A percentile compares a stretch with the other conserved stretches of the same genome.
Evolutionary conservation across 2,113 vertebrate genomes (phyloP).

Genomic region (Astatotilapia flaviijosephi): DNA sequence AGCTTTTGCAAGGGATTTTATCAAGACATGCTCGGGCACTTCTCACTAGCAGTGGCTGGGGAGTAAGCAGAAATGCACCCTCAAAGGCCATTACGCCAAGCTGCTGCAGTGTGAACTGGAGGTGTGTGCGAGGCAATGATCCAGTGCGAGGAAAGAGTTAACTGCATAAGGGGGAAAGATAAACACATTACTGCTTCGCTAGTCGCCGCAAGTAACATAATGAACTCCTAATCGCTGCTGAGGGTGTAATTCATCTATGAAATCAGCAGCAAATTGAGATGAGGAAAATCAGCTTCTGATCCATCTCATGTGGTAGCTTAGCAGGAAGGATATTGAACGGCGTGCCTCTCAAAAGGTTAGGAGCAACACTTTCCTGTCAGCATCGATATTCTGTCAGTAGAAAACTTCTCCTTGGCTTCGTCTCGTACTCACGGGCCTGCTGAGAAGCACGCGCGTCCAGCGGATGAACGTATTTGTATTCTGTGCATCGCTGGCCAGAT

Average conservation of each 20-base stretch:
- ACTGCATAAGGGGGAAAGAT: slow-evolving; percentile 65
- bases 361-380: slow-evolving; percentile 64
- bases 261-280: slow-evolving; percentile 72
- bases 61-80: slow-evolving; percentile 2
- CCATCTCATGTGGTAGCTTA: slow-evolving; percentile 52
- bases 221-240: slow-evolving; percentile 72
- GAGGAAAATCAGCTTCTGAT: slow-evolving; percentile 69
- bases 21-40: slow-evolving; percentile 33
- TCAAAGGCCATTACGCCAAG: slow-evolving; percentile 9
- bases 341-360: slow-evolving; percentile 62
- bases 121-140: slow-evolving; percentile 7
- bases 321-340: slow-evolving; percentile 61
- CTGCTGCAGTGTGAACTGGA: background rate
- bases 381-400: slow-evolving; percentile 60
- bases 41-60: slow-evolving; percentile 11
- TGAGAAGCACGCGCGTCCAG: background rate
- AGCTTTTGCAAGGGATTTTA: background rate
- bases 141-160: slow-evolving; percentile 51
- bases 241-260: slow-evolving; percentile 72
- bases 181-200: slow-evolving; percentile 67
- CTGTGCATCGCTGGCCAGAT: slow-evolving; percentile 19
- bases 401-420: slow-evolving; percentile 38
- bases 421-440: slow-evolving; percentile 3
- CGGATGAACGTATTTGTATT: slow-evolving; percentile 54
- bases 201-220: slow-evolving; percentile 62